Conservation (phyloP, 2,888 invertebrate genomes). For the Calameuta pallipes region DNA sequence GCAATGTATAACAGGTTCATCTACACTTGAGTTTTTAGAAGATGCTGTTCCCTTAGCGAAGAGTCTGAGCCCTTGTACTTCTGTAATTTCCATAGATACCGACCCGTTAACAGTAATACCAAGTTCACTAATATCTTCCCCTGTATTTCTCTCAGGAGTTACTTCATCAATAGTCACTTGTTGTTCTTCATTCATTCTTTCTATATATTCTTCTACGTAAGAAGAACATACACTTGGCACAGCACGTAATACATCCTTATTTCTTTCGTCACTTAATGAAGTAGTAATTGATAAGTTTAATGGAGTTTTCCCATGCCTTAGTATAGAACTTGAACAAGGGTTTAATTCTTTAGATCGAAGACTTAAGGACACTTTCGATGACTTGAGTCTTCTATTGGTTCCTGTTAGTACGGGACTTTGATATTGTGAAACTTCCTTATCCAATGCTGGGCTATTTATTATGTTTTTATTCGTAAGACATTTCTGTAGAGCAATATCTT, state of each 20-base stretch:
- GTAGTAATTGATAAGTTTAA: background rate
- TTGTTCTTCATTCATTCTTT: background rate
- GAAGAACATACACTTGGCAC: conserved; percentile 49
- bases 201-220: conserved; percentile 35
- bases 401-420: conserved; percentile 34
- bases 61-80: background rate
- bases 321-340: conserved; percentile 5
- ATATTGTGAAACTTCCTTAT: background rate
- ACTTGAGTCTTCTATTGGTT: conserved; percentile 20
- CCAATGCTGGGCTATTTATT: conserved; percentile 5
- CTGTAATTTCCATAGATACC: background rate
- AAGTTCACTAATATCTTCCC: background rate
- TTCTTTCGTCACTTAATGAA: background rate
- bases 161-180: background rate
- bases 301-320: background rate
- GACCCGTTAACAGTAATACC: background rate
- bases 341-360: background rate
- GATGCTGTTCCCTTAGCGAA: too few relatives aligned
- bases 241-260: conserved; percentile 21
- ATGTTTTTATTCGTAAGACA: conserved; percentile 11
- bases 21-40: background rate
- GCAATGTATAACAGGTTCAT: background rate
- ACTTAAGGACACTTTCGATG: background rate
- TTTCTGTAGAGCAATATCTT: background rate
- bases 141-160: background rate